Conservation (phyloP, 2,888 invertebrate species). For the Oscheius myriophilus region DNA sequence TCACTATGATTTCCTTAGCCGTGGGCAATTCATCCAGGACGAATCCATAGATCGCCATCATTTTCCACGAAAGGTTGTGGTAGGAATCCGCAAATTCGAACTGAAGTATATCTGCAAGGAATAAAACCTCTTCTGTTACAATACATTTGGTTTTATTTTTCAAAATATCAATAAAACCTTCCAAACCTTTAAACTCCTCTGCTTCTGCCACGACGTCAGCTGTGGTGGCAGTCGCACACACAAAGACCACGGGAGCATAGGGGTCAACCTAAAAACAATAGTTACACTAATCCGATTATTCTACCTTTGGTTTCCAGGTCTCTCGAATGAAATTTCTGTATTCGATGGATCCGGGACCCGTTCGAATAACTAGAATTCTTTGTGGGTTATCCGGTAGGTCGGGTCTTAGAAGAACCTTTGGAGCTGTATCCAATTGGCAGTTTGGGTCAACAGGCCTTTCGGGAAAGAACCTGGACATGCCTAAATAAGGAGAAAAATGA, state of each 20-base stretch:
- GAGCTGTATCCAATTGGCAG: conserved; percentile 44
- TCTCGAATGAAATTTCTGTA: conserved; percentile 62
- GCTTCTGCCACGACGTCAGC: conserved; percentile 46
- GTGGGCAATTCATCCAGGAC: conserved; percentile 52
- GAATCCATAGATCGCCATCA: conserved; percentile 68
- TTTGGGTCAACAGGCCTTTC: conserved; percentile 31
- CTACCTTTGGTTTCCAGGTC: conserved; percentile 62
- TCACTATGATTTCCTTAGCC: conserved; percentile 56
- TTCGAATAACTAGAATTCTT: conserved; percentile 55
- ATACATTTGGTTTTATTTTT: neutral
- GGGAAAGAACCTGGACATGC: conserved; percentile 54
- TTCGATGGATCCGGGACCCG: conserved; percentile 57
- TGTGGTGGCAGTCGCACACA: conserved; percentile 44
- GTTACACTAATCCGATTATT: neutral
- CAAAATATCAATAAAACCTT: neutral
- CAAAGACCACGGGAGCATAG: conserved; percentile 54
- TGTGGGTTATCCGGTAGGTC: conserved; percentile 37
- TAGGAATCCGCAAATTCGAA: conserved; percentile 69
- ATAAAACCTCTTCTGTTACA: neutral
- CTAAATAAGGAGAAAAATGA: neutral
- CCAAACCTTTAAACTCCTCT: conserved; percentile 38
- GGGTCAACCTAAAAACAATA: conserved; percentile 37
- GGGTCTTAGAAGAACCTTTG: conserved; percentile 45
- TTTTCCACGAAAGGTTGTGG: conserved; percentile 67
- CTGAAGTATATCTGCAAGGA: conserved; percentile 60